Evolutionary conservation across 2,797 vertebrate genomes (phyloP), one percentile per base, ranked within the genome.

Genomic region (Caiman crocodilus): DNA sequence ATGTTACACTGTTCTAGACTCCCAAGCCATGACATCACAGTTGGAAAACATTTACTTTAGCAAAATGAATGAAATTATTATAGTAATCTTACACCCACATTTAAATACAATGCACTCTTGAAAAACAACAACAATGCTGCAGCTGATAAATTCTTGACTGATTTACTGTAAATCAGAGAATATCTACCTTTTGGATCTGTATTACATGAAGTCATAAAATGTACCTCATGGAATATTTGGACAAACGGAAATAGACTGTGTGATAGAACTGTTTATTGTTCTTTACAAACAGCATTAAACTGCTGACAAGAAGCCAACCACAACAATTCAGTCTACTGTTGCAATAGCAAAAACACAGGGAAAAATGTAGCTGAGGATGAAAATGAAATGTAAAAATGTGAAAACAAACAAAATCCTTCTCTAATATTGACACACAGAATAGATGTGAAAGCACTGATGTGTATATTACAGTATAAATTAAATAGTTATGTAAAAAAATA

Each of bases 101-200:
- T 94, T 74, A 90, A 71, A 32, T 15, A 55, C 56, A 92, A 89
- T 25, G 26, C 30, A 75, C 56, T 92, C 81, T 87, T 63, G 28
- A n/a, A 88, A 93, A 85, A 61, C 79, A 89, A 69, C 4, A 78
- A 21, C 12, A 90, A 79, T 35, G 60, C 8, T 84, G 23, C n/a
- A 82, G 60, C 76, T 78, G 69, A 92, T 76, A 95, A 97, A 87
- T 95, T 90, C 87, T 84, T 32, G 67, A 90, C 89, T 94, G 93
- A 96, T 91, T 95, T 90, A 93, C 86, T 84, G 28, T 57, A 97
- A 96, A 90, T 25, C 61, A 87, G 89, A 88, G 61, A 95, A 91
- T 20, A 79, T 16, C 55, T 28, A 32, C 57, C 14, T 85, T 96
- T 97, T 94, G 63, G 82, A 96, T 89, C 4, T 2, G 69, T 79